Base-by-base conservation (phyloP, 2,888 invertebrate species). In the Oxyteleia sp. region DNA sequence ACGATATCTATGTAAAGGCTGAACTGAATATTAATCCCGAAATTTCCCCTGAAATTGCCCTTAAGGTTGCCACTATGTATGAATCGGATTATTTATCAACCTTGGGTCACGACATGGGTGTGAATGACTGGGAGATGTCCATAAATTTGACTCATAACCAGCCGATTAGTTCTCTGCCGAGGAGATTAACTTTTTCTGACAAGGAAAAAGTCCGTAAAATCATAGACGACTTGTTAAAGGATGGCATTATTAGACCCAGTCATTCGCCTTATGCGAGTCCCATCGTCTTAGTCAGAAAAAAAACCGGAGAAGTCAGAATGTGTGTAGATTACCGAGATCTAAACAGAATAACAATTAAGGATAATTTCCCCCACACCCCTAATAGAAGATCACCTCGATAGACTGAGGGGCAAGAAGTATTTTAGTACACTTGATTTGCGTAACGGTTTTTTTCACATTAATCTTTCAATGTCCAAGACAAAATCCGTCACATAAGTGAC, bases 181-280 rank as follows among this genome's bases (percentile, higher is more conserved):
- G 72, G 20, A 13, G 72, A 43, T 43, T 80, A 2, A 10, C 64
- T 1, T 81, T 13, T 15, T 10, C 43, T 0, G 81, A 74, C n/a
- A 74, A 68, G 2, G 55, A 61, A 45, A 68, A 61, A 20, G 57
- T 71, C 13, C 47, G 53, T 1, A 4, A 26, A n/a, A 15, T 71
- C 45, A 53, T 71, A 45, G 79, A 59, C 10, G 13, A 41, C 11
- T 15, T 55, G 11, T 1, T 32, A 68, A 35, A 43, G 43, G n/a
- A 13, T 8, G 26, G 32, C 4, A 13, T 32, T 13, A 32, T 55
- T 8, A 4, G 32, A 1, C 32, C 32, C 5, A 32, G 32, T 32
- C 3, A 32, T 8, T 32, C 32, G 8, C 32, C 32, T 7, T 32
- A 32, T 32, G 32, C 32, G 1, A 32, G 32, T 8, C 32, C 32